phyloP scores from a whole-genome alignment of 2,797 vertebrate genomes.

The Artibeus lituratus region DNA sequence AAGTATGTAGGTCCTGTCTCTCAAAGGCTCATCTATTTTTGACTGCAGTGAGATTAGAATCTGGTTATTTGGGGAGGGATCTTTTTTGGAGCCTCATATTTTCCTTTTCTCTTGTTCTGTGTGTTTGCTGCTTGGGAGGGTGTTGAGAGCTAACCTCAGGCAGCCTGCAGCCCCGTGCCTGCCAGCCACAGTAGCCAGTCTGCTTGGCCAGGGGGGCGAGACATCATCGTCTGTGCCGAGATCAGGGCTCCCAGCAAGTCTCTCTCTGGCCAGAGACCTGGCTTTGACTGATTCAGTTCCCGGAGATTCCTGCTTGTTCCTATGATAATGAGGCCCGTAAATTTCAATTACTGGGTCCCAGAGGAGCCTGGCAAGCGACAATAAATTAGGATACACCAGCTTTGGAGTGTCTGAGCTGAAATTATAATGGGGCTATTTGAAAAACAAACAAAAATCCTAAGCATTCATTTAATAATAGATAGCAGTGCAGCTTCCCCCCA shows the following conservation, averaged over 20 bases:
- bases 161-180: neutral
- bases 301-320: neutral
- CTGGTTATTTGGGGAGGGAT: neutral
- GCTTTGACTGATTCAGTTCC: conserved; percentile 18
- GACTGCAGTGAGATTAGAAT: neutral
- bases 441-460: conserved; percentile 57
- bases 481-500: neutral
- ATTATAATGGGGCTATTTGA: conserved; percentile 53
- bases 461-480: conserved; percentile 53
- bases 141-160: neutral
- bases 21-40: conserved; percentile 21
- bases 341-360: conserved; percentile 61
- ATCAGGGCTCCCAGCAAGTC: neutral
- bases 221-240: neutral
- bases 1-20: conserved; percentile 9
- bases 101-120: neutral
- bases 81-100: neutral
- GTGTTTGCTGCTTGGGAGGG: neutral
- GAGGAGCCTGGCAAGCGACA: neutral
- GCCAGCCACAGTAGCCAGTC: neutral
- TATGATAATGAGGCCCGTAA: conserved; percentile 46
- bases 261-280: neutral
- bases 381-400: conserved; percentile 65
- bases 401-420: conserved; percentile 36
- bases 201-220: neutral